phyloP scores from a whole-genome alignment of 2,113 vertebrate species.

The Takifugu flavidus region DNA sequence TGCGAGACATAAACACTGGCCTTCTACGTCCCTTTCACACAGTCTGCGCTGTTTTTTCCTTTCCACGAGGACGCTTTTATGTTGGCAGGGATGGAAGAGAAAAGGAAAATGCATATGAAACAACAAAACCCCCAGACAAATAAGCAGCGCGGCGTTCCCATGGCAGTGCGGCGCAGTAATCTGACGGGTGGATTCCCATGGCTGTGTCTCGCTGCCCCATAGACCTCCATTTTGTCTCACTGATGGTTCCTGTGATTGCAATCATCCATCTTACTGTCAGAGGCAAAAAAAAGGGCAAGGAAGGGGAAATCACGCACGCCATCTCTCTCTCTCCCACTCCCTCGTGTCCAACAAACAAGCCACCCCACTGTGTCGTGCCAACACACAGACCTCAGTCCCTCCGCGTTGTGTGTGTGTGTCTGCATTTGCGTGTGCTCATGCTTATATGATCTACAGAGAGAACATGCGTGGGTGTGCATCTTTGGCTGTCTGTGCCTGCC shows the following conservation, averaged over 20 bases:
- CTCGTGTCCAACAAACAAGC: constrained; percentile 70
- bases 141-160: constrained; percentile 70
- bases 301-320: constrained; percentile 65
- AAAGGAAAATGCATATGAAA: constrained; percentile 62
- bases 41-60: constrained; percentile 29
- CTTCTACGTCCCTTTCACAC: constrained; percentile 9
- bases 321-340: constrained; percentile 54
- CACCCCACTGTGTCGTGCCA: constrained; percentile 60
- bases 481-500: constrained; percentile 56
- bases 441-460: constrained; percentile 45
- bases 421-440: constrained; percentile 21
- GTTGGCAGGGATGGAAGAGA: constrained; percentile 1
- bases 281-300: constrained; percentile 57
- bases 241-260: constrained; percentile 78
- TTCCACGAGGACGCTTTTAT: constrained; percentile 40
- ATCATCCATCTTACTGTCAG: constrained; percentile 80
- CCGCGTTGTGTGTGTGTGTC: constrained; percentile 11
- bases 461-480: constrained; percentile 63
- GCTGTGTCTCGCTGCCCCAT: constrained; percentile 70
- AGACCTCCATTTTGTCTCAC: constrained; percentile 73
- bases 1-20: constrained; percentile 36
- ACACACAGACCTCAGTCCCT: constrained; percentile 43
- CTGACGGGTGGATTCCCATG: constrained; percentile 77
- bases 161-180: constrained; percentile 69
- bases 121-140: constrained; percentile 59